Base-by-base conservation (phyloP, 2,113 vertebrate species). In the Actenoides lindsayi region DNA sequence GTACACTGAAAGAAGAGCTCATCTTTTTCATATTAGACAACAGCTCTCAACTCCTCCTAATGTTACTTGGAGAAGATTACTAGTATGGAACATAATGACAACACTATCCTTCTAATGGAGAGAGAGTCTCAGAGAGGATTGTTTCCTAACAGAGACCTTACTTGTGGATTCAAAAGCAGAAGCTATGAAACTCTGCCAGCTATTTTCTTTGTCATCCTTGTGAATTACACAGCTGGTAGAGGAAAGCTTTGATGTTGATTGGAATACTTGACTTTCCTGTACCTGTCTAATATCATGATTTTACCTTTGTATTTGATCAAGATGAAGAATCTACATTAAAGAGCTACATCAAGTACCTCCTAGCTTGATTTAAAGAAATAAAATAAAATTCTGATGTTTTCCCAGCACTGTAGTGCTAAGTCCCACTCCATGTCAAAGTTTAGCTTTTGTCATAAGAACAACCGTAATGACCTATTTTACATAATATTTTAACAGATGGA, bases 221-320 rank as follows among this genome's bases (percentile, higher is more conserved):
- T 48, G 73, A 84, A 75, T 95, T 84, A 69, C 35, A 90, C 76
- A 95, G 68, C 79, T 37, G 16, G 76, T 67, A 48, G 62, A 79
- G 44, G 17, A 18, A 71, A 87, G 65, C 96, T 95, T 96, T 96
- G 92, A 92, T 94, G 92, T 75, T 92, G 83, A 83, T 75, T 89
- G 69, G 76, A 84, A 64, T 90, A 91, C 90, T 91, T 92, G 92
- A 84, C 83, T 92, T 93, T 93, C 90, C 86, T 73, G 83, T 92
- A 68, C 85, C 56, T 71, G 83, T 28, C 84, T 96, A 68, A 90
- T 68, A 33, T 48, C 13, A 13, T 76, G 83, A 93, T 92, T 78
- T 78, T 56, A 37, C 56, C 94, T 92, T 53, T 68, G 35, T 83
- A 63, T 68, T 70, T 71, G 68, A 90, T 94, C 88, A 93, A 75